phyloP scores from a whole-genome alignment of 2,797 vertebrate genomes.

The Semaprochilodus insignis region DNA sequence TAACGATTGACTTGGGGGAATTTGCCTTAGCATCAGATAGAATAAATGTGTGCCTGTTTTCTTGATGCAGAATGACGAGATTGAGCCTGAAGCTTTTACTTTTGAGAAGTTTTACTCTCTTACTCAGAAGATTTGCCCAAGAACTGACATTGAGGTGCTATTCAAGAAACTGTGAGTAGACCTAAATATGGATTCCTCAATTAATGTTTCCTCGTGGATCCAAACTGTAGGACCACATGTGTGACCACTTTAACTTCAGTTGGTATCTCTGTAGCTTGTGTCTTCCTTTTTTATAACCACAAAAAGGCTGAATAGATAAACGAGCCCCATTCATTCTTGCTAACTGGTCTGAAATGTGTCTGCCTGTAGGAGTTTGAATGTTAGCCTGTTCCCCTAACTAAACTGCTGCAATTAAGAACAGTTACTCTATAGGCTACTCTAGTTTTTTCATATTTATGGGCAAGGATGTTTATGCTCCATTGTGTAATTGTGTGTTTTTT shows the following conservation, averaged over 20 bases:
- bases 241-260: not conserved
- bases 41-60: not conserved
- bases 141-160: constrained; percentile 96
- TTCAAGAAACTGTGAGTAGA: constrained; percentile 95
- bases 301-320: not conserved
- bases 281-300: not conserved
- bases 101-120: constrained; percentile 98
- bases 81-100: constrained; percentile 91
- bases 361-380: constrained; percentile 30
- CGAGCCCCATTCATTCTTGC: not conserved
- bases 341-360: not conserved
- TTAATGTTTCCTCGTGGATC: not conserved
- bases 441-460: not conserved
- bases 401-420: not conserved
- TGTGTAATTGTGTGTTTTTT: constrained; percentile 55
- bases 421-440: not conserved
- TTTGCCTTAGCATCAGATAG: not conserved
- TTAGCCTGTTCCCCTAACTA: constrained; percentile 15
- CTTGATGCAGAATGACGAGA: constrained; percentile 93
- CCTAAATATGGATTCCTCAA: not conserved
- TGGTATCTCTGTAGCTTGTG: not conserved
- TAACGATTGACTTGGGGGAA: too few relatives aligned
- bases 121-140: constrained; percentile 99
- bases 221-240: not conserved
- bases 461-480: constrained; percentile 50